Conservation (phyloP, 1,140 invertebrate species). For the Caerostris extrusa region DNA sequence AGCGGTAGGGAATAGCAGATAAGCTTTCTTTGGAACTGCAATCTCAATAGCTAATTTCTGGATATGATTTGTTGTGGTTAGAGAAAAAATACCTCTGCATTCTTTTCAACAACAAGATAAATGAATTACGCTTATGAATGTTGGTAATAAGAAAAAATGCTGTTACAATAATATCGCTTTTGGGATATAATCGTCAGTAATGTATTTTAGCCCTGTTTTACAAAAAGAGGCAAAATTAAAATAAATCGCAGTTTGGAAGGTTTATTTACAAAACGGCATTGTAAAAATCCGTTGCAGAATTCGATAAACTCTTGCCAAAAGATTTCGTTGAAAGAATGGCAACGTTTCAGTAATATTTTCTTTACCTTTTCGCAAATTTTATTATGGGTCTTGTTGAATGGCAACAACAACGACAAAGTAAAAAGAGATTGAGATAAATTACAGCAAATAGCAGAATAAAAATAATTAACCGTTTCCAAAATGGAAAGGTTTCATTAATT, state of each 20-base stretch:
- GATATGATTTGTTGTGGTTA: too few relatives aligned
- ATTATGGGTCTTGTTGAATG: background rate
- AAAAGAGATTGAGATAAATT: background rate
- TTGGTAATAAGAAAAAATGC: background rate
- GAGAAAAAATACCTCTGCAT: too few relatives aligned
- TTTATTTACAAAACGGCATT: background rate
- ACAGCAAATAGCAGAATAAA: background rate
- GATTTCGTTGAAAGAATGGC: background rate
- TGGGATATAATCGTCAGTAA: background rate
- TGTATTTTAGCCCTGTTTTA: background rate
- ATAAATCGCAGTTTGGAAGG: background rate
- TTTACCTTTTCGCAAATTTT: background rate
- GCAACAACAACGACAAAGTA: background rate
- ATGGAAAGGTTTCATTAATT: too few relatives aligned
- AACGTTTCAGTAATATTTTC: background rate
- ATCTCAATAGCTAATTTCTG: too few relatives aligned
- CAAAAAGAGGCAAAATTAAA: background rate
- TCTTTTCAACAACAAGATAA: background rate
- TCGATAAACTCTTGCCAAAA: background rate
- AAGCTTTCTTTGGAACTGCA: too few relatives aligned
- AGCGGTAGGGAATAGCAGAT: too few relatives aligned
- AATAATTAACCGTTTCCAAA: too few relatives aligned
- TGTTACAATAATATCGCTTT: background rate
- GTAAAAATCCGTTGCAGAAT: background rate
- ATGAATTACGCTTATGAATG: conserved; percentile 13